Base-by-base conservation (phyloP, 1,140 invertebrate genomes). In the Trissolcus basalis region DNA sequence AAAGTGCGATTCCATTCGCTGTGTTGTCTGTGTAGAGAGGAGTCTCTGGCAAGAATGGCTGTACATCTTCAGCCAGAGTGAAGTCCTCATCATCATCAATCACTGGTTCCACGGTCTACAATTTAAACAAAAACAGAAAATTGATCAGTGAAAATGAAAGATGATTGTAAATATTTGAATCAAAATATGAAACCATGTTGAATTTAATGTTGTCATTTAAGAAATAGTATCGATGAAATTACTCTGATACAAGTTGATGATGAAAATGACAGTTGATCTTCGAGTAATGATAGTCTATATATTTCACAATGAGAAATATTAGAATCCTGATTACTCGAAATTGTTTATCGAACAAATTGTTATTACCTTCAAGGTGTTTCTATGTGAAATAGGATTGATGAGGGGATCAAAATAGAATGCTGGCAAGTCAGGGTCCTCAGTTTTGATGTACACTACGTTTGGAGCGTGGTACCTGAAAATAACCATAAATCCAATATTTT, bases 331-430 rank as follows among this genome's bases (percentile, higher is more conserved):
- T 32, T 19, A 53, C 49, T 64, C 44, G 67, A 69, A 45, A 53
- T n/a, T 27, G 19, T 27, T 27, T 27, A 3, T 27, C 6, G 19
- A 27, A 6, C 1, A 27, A 27, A 27, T 3, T 27, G 19, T 3
- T 4, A 3, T 4, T 84, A 91, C 90, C 89, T 94, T 97, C 1
- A 95, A 91, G 0, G 96, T 92, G 89, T 97, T 95, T 79, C 97
- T 91, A 88, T 99, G 97, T 8, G 98, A 97, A 79, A 99, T 99
- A 4, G 98, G 98, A 90, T 99, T 99, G 70, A 99, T 99, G 4
- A 99, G 89, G 0, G 98, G 98, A 91, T 99, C 98, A 90, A 99
- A 99, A 87, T 99, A 99, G 87, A 99, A 99, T 0, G 98, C 98
- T 14, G 98, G 98, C 55, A 99, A 90, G 90, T 99, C 98, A n/a